These are phyloP conservation scores for Amblyjoppa fuscipennis DNA, from an alignment of 2,888 invertebrate genomes.

Conservation along the genomic window DNA sequence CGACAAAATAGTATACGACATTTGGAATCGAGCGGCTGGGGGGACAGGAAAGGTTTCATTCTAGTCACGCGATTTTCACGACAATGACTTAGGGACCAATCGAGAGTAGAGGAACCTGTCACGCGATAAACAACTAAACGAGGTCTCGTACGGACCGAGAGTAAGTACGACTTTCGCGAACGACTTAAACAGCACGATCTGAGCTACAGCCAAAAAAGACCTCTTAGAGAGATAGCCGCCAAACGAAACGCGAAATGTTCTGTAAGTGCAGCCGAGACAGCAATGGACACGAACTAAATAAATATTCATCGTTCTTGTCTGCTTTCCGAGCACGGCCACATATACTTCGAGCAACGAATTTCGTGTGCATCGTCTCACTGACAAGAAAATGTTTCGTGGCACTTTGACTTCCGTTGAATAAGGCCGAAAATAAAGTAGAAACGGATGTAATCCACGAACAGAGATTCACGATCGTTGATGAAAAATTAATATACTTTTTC, in stretches of 20 bases:
- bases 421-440: neutral
- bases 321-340: neutral
- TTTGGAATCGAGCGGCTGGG: neutral
- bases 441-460: no score
- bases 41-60: neutral
- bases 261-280: neutral
- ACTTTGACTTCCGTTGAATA: neutral
- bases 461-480: no score
- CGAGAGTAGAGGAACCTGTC: conserved; percentile 95
- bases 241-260: conserved; percentile 34
- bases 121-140: conserved; percentile 88
- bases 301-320: conserved; percentile 14
- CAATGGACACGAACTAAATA: neutral
- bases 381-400: neutral
- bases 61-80: conserved; percentile 88
- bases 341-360: neutral
- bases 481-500: no score
- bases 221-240: conserved; percentile 28
- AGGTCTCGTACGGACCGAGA: conserved; percentile 82
- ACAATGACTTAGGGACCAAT: conserved; percentile 94
- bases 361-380: neutral
- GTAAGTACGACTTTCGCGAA: conserved; percentile 23
- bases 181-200: conserved; percentile 45
- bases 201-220: conserved; percentile 3
- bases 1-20: conserved; percentile 20